A percentile compares a stretch with the other conserved stretches of the same genome.
Conservation (phyloP, 2,113 vertebrate genomes). For the Anarhynchus alexandrinus region DNA sequence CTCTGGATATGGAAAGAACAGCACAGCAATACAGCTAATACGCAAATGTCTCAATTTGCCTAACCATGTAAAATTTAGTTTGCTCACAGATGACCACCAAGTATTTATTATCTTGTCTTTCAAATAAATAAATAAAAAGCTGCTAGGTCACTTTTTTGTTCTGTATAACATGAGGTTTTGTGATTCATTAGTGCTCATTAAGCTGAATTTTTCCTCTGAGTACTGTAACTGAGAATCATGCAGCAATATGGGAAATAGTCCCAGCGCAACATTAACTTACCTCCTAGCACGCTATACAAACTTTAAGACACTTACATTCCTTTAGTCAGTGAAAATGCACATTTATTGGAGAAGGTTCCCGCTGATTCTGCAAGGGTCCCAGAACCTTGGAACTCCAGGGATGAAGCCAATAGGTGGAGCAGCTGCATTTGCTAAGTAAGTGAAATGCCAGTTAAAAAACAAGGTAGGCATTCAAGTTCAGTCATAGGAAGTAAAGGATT, state of each 20-base stretch:
- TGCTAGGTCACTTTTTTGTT: conserved; percentile 14
- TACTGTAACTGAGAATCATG: neutral
- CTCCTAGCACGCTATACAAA: neutral
- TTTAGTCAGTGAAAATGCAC: neutral
- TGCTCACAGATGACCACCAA: neutral
- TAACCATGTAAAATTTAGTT: neutral
- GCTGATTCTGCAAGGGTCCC: neutral
- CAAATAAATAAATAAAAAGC: neutral
- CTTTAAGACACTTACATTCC: neutral
- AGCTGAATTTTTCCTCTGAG: neutral
- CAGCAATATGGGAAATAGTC: neutral
- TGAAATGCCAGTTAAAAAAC: neutral
- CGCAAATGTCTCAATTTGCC: neutral
- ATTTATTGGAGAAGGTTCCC: neutral
- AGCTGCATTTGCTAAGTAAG: neutral
- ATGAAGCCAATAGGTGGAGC: neutral
- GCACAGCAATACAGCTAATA: neutral
- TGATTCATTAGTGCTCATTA: conserved; percentile 41
- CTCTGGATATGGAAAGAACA: neutral
- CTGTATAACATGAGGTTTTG: neutral
- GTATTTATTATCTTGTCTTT: neutral
- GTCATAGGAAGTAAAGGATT: neutral
- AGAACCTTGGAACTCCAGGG: neutral
- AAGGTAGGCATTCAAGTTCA: neutral
- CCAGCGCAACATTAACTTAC: neutral